These are phyloP conservation scores for Gymnoscelis rufifasciata DNA, from an alignment of 2,888 invertebrate genomes.

Conservation along the genomic window DNA sequence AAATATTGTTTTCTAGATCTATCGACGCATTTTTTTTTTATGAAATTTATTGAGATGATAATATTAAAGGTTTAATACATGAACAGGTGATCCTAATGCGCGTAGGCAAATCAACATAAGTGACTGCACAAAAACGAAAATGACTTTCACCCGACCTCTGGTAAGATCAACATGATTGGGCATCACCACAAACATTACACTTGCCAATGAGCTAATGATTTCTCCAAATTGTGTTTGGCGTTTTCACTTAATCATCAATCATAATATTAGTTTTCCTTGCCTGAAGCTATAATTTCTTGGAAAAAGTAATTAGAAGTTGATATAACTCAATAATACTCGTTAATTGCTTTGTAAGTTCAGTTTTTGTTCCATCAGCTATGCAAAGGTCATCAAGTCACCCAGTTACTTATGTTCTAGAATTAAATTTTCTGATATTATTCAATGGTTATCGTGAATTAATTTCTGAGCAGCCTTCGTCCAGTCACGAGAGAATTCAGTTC, in stretches of 20 bases:
- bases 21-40: too few species aligned
- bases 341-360: neutral
- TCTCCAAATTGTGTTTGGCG: conserved; percentile 36
- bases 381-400: conserved; percentile 34
- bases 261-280: conserved; percentile 27
- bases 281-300: neutral
- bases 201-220: conserved; percentile 46
- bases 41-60: too few species aligned
- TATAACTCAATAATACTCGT: too few species aligned
- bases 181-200: conserved; percentile 28
- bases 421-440: conserved; percentile 40
- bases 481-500: conserved; percentile 45
- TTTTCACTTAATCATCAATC: conserved; percentile 40
- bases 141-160: conserved; percentile 50
- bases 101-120: conserved; percentile 14
- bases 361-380: conserved; percentile 6
- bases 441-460: conserved; percentile 44
- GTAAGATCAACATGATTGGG: conserved; percentile 42
- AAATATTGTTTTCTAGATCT: too few species aligned
- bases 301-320: neutral
- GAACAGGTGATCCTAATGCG: neutral
- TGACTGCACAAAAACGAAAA: conserved; percentile 22
- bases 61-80: neutral
- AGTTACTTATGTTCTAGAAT: conserved; percentile 42
- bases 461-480: conserved; percentile 46